A percentile compares a stretch with the other conserved stretches of the same genome.
These are phyloP conservation scores for Piaya cayana DNA, from an alignment of 2,113 vertebrate species.

Conservation along the genomic window DNA sequence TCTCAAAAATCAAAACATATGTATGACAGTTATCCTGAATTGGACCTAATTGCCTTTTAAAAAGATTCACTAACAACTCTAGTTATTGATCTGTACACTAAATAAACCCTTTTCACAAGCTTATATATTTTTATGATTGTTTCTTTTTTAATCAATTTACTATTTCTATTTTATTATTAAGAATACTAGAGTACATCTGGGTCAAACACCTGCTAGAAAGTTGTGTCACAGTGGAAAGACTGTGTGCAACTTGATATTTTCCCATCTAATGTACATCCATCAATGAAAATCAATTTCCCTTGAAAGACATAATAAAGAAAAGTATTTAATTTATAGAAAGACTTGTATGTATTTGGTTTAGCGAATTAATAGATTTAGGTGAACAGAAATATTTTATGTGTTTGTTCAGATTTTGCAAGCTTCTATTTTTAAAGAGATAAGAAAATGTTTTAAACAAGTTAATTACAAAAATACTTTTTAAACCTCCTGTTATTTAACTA, in stretches of 20 bases:
- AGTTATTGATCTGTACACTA: rapidly evolving
- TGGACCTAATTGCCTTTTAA: neutral
- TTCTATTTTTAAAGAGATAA: neutral
- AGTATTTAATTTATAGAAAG: neutral
- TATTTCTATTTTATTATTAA: neutral
- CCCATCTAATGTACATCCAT: neutral
- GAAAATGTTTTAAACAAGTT: neutral
- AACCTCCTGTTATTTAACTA: neutral
- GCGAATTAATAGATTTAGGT: neutral
- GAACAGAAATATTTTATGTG: neutral
- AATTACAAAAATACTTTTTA: neutral
- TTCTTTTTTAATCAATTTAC: neutral
- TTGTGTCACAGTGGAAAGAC: neutral
- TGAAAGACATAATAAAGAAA: constrained; percentile 1
- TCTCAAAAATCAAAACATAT: neutral
- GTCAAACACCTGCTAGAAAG: neutral
- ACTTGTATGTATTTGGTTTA: neutral
- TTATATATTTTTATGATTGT: neutral
- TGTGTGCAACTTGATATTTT: neutral
- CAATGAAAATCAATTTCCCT: constrained; percentile 18
- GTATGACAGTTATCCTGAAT: neutral
- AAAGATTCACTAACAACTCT: neutral
- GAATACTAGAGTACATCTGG: neutral
- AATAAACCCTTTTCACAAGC: neutral
- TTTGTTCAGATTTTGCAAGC: neutral